Evolutionary conservation across 2,888 invertebrate genomes (phyloP).

Genomic region (Ditula angustiorana): DNA sequence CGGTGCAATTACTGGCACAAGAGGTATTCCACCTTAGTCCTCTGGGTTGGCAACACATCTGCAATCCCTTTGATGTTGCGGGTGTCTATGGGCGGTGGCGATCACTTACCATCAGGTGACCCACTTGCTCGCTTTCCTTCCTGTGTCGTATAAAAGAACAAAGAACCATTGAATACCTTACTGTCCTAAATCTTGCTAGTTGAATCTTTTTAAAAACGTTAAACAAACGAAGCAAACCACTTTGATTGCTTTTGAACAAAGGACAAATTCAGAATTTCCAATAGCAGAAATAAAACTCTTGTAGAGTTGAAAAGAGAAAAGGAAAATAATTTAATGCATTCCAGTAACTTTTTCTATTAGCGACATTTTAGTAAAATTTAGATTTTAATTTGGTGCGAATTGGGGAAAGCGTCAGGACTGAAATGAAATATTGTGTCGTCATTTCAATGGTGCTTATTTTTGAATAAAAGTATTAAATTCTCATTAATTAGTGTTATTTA

Average conservation of each 20-base stretch:
- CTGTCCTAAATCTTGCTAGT: neutral
- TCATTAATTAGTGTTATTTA: no score
- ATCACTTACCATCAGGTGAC: no score
- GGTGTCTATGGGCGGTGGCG: no score
- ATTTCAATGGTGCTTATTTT: no score
- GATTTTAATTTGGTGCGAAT: neutral
- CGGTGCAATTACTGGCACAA: no score
- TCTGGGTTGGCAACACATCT: no score
- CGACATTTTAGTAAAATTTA: neutral
- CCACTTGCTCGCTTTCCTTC: no score
- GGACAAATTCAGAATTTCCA: neutral
- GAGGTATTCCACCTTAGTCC: no score
- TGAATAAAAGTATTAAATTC: no score
- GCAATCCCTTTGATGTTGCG: no score
- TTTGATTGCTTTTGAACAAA: constrained; percentile 7
- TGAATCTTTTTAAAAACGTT: neutral
- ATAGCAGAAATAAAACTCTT: neutral
- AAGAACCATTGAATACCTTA: neutral
- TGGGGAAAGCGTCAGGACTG: neutral
- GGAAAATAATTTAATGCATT: constrained; percentile 3
- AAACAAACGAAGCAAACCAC: constrained; percentile 15
- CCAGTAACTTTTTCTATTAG: neutral
- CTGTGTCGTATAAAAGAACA: no score
- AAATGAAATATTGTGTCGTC: neutral
- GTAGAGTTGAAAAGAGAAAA: neutral